Base-by-base conservation (phyloP, 2,888 invertebrate species). In the Anarsia innoxiella region DNA sequence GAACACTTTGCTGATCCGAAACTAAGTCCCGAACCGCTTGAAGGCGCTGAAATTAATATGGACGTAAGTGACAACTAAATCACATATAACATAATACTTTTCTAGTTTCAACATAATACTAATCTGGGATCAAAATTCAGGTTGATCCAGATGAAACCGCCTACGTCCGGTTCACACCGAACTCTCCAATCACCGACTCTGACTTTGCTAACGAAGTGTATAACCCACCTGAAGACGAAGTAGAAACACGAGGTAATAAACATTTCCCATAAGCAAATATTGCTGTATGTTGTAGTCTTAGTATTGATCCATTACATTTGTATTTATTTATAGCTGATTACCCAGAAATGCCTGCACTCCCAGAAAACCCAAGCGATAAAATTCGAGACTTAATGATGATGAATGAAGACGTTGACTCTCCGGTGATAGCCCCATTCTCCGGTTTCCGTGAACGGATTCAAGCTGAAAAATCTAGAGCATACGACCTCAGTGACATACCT, bases 191-290 rank as follows among this genome's bases (percentile, higher is more conserved):
- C 38, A 83, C 78, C 3, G 88, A 91, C 59, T 87, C 89, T 2
- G 89, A 91, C 48, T 94, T 89, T 61, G 92, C 93, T n/a, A 93
- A 93, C 57, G 93, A 93, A 75, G 86, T 93, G 10, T 94, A 92
- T 65, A 92, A 88, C 65, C 94, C 94, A 13, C 91, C 93, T 37
- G 57, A 87, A 36, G 83, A 82, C 26, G 85, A 86, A 44, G 75
- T 8, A 19, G 8, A 19, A 8, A 19, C 19, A 8, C 19, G 8
- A 19, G 19, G 4, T 8, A 19, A 19, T 19, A 19, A 19, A 19
- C 8, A 19, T 19, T 8, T 19, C 19, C 8, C 19, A 19, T 19
- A 5, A 19, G 19, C 8, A n/a, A n/a, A n/a, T n/a, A n/a, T n/a
- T n/a, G n/a, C n/a, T n/a, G n/a, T n/a, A n/a, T n/a, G n/a, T 19